phyloP scores from a whole-genome alignment of 2,888 invertebrate genomes.

The Cantharis rustica region DNA sequence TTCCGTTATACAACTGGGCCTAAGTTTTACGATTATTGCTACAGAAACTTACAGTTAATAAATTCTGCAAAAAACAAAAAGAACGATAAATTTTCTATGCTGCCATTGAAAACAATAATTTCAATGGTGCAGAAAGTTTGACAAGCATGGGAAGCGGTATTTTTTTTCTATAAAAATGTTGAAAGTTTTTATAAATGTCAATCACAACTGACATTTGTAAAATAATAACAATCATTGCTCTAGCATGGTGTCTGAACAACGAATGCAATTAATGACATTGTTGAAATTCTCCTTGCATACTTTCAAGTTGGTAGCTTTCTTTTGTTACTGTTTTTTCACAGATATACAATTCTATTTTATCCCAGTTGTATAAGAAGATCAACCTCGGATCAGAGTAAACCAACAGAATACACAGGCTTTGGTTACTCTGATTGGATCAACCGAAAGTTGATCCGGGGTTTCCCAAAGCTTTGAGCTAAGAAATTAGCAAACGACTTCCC shows the following conservation, averaged over 20 bases:
- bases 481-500: too few relatives aligned
- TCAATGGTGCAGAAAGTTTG: not conserved
- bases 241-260: slow-evolving; percentile 39
- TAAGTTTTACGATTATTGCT: too few relatives aligned
- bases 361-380: too few relatives aligned
- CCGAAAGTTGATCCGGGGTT: too few relatives aligned
- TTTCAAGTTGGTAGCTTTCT: too few relatives aligned
- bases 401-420: too few relatives aligned
- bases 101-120: not conserved
- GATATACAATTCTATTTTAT: too few relatives aligned
- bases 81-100: not conserved
- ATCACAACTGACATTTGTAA: not conserved
- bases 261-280: slow-evolving; percentile 16
- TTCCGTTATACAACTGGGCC: too few relatives aligned
- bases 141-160: not conserved
- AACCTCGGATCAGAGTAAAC: too few relatives aligned
- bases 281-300: slow-evolving; percentile 37
- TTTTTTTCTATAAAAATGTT: not conserved
- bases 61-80: not conserved
- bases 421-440: too few relatives aligned
- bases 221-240: slow-evolving; percentile 6
- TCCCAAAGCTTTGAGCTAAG: too few relatives aligned
- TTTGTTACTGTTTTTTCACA: too few relatives aligned
- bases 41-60: not conserved
- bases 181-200: not conserved